Evolutionary conservation across 2,797 vertebrate species (phyloP), one percentile per base, ranked within the genome.

Genomic region (Enteromius trimaculatus): DNA sequence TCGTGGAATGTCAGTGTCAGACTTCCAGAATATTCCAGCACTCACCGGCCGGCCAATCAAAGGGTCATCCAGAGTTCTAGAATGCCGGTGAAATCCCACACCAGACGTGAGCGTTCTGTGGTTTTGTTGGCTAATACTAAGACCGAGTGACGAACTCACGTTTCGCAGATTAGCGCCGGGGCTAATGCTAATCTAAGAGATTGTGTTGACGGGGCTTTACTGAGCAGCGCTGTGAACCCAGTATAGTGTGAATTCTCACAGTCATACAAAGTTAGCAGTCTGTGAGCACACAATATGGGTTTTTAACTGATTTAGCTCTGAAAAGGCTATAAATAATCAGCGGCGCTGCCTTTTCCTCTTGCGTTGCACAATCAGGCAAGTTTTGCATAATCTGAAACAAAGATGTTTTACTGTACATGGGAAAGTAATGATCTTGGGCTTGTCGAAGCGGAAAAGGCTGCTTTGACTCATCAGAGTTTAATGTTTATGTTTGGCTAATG

Each of bases 101-200:
- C 80, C 31, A 29, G 62, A 29, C 1, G 1, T n/a, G 55, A 77
- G 19, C 10, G 4, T 60, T 60, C 58, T 26, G 58, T 60, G 58
- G 58, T 60, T 60, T 26, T 14, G 55, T 26, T 42, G 64, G 7
- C 3, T 78, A 26, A 76, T 82, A 26, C 49, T 16, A 31, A 10
- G 31, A 74, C 11, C 0, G 16, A 79, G 62, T 76, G 75, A 69
- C 7, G 31, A 39, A 29, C 62, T 84, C 42, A 77, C n/a, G 77
- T 86, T 80, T 37, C 31, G 29, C 42, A 76, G 80, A 88, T 86
- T 87, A 83, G n/a, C 9, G 7, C 49, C 13, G 10, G 70, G n/a
- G 16, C 51, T 82, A 31, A 51, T 65, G 58, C 65, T 87, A 85
- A 85, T 87, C 86, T 74, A 58, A 42, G 51, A 75, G 77, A 80